A percentile compares a stretch with the other conserved stretches of the same genome.
phyloP scores from a whole-genome alignment of 2,797 vertebrate species.

The Siniperca obscura region DNA sequence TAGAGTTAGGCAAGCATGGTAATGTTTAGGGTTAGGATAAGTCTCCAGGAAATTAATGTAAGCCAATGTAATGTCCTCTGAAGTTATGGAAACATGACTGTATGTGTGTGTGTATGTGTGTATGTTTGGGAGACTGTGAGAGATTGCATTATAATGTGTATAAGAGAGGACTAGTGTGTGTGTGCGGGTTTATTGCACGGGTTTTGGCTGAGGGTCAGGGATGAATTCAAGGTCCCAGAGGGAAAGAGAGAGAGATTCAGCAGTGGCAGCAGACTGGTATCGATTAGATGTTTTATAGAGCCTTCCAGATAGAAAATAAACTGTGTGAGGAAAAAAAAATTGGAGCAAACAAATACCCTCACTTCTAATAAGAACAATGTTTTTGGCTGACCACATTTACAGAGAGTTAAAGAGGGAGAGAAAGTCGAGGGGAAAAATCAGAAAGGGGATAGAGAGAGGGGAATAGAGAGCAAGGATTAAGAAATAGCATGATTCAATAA shows the following conservation, averaged over 20 bases:
- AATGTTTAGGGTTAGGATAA: too few relatives aligned
- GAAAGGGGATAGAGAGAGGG: neutral
- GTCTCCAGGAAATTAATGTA: too few relatives aligned
- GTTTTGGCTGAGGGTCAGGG: conserved; percentile 51
- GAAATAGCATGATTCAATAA: conserved; percentile 4
- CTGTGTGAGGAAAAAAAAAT: conserved; percentile 28
- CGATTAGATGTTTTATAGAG: conserved; percentile 66
- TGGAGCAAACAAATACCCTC: conserved; percentile 48
- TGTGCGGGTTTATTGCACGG: conserved; percentile 8
- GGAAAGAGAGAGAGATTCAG: conserved; percentile 30
- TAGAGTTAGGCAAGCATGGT: too few relatives aligned
- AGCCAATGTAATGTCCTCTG: too few relatives aligned
- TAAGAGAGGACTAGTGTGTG: neutral
- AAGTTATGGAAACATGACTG: too few relatives aligned
- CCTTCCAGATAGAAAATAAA: conserved; percentile 60
- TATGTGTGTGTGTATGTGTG: conserved; percentile 8
- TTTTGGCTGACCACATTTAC: conserved; percentile 28
- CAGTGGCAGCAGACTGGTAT: conserved; percentile 42
- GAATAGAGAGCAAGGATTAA: neutral
- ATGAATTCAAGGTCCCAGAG: conserved; percentile 57
- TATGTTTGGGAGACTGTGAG: conserved; percentile 16
- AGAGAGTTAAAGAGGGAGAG: neutral
- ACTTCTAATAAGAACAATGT: conserved; percentile 26
- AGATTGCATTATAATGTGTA: conserved; percentile 10
- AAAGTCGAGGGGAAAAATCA: neutral